Base-by-base conservation (phyloP, 2,888 invertebrate genomes). In the Drosophila tanythrix region DNA sequence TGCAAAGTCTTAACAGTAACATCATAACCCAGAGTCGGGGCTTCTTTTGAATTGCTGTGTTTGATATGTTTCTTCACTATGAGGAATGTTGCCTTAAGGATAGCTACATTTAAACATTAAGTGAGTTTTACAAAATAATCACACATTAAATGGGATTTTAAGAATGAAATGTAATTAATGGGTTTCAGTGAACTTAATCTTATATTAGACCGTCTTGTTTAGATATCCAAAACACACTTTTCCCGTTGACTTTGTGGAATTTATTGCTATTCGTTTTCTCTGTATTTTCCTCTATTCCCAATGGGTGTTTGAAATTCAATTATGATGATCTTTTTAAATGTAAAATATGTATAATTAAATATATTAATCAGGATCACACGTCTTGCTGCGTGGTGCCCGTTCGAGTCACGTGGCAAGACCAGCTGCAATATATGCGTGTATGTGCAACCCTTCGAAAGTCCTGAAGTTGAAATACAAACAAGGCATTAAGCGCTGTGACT, bases 401-500 rank as follows among this genome's bases (percentile, higher is more conserved):
- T 25, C 15, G 25, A 25, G 46, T 15, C 25, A 46, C 46, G 15
- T 46, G 46, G 25, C 46, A 25, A 2, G 25, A 25, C 4, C 8
- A 25, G 15, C 46, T 46, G 46, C 46, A 46, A 8, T 25, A 25
- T 21, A 21, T 46, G 25, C 15, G 25, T 15, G 46, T 36, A n/a
- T n/a, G 11, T 53, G 51, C 52, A 31, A 18, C 36, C 55, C 21
- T 35, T 31, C 51, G 33, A 38, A 72, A 38, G 71, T 35, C 15
- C 63, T 25, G 8, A 48, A 35, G 35, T 31, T 57, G 36, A 29
- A 52, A 57, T n/a, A 57, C 62, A 51, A 60, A 72, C 58, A 77
- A 48, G 62, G 50, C 64, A 73, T 73, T 58, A 68, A 74, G 62
- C 59, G 68, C 62, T 65, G 65, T 63, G 74, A 69, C 74, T 69